These are phyloP conservation scores for Neelides sp. DNA, from an alignment of 1,140 invertebrate genomes.

Conservation along the genomic window DNA sequence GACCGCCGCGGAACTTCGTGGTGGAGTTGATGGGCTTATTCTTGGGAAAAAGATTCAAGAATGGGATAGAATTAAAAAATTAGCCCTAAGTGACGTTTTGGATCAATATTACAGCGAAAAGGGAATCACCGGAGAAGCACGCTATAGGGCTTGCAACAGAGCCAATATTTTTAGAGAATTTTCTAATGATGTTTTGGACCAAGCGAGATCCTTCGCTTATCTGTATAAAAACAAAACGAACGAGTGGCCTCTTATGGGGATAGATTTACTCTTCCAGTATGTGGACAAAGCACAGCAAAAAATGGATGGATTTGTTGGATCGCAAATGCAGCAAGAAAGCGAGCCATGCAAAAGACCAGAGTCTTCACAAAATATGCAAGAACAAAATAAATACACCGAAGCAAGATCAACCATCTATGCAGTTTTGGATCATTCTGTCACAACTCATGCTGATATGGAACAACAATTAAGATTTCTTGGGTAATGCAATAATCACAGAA, in stretches of 20 bases:
- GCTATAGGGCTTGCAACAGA: slow-evolving; percentile 21
- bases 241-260: slow-evolving; percentile 2
- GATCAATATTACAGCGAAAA: slow-evolving; percentile 27
- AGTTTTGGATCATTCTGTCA: slow-evolving; percentile 21
- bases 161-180: background rate
- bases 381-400: slow-evolving; percentile 8
- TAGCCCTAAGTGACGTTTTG: slow-evolving; percentile 23
- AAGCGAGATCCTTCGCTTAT: slow-evolving; percentile 25
- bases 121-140: slow-evolving; percentile 16
- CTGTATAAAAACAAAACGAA: slow-evolving; percentile 16
- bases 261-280: background rate
- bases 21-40: slow-evolving; percentile 26
- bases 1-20: slow-evolving; percentile 28
- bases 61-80: background rate
- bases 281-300: slow-evolving; percentile 10
- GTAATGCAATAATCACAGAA: slow-evolving; percentile 3
- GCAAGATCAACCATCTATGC: slow-evolving; percentile 22
- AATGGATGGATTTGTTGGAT: slow-evolving; percentile 6
- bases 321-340: background rate
- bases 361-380: background rate
- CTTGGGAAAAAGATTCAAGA: slow-evolving; percentile 17
- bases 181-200: slow-evolving; percentile 5
- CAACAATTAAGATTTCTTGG: slow-evolving; percentile 21
- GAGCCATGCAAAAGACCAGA: background rate
- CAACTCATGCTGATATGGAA: slow-evolving; percentile 3